These are phyloP conservation scores for Clitarchus hookeri DNA, from an alignment of 2,888 invertebrate genomes.

Conservation along the genomic window DNA sequence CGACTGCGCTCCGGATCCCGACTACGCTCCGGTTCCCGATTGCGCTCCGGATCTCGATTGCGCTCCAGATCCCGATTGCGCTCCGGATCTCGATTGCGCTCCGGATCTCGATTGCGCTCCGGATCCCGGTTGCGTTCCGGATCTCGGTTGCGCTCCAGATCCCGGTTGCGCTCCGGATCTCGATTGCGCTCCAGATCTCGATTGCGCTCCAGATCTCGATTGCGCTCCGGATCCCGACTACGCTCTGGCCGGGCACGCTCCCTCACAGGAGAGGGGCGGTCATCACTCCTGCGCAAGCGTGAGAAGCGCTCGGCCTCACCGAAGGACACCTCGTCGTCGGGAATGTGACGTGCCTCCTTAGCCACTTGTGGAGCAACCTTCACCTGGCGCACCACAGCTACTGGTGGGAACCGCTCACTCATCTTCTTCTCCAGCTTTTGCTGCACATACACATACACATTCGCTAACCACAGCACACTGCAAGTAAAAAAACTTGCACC, in stretches of 20 bases:
- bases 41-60: not conserved
- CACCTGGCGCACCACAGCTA: conserved; percentile 48
- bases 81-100: not conserved
- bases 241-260: conserved; percentile 33
- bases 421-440: conserved; percentile 85
- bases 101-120: conserved; percentile 53
- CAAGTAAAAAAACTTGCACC: no score
- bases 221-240: conserved; percentile 46
- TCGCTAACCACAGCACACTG: no score
- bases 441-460: conserved; percentile 50
- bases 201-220: conserved; percentile 42
- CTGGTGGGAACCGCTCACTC: conserved; percentile 63
- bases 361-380: conserved; percentile 47
- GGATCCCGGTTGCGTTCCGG: conserved; percentile 51
- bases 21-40: conserved; percentile 47
- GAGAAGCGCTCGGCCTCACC: conserved; percentile 53
- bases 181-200: conserved; percentile 48
- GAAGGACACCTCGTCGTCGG: conserved; percentile 54
- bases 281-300: conserved; percentile 38
- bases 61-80: conserved; percentile 37
- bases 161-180: conserved; percentile 48
- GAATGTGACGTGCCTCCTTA: conserved; percentile 50
- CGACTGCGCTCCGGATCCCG: conserved; percentile 42
- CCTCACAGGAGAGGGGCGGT: conserved; percentile 33
- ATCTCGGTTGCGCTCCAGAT: conserved; percentile 48